phyloP scores from a whole-genome alignment of 2,797 vertebrate genomes.

The Ceryle rudis region DNA sequence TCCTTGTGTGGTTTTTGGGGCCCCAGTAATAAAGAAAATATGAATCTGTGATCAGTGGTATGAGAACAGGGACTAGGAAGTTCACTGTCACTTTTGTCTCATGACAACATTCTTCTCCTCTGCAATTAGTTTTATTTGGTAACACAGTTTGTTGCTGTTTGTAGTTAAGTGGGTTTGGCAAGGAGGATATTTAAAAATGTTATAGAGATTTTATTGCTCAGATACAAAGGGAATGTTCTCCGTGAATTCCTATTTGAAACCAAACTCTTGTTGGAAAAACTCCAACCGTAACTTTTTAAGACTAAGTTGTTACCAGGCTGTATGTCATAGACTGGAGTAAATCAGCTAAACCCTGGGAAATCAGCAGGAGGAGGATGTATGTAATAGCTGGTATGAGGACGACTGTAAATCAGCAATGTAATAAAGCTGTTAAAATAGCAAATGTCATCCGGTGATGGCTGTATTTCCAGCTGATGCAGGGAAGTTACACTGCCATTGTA shows the following conservation, averaged over 20 bases:
- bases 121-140: background rate
- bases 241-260: background rate
- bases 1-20: background rate
- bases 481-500: background rate
- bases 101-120: accelerated
- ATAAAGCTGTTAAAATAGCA: background rate
- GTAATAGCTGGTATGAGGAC: background rate
- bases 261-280: background rate
- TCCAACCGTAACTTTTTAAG: background rate
- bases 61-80: background rate
- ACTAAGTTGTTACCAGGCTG: background rate
- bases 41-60: background rate
- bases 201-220: background rate
- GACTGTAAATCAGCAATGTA: background rate
- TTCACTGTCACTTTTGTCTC: background rate
- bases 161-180: background rate
- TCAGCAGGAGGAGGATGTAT: background rate
- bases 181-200: background rate
- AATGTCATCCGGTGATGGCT: background rate
- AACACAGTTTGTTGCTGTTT: background rate
- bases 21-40: background rate
- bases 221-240: background rate
- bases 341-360: background rate
- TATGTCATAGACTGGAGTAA: background rate
- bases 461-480: background rate